Evolutionary conservation across 2,888 invertebrate species (phyloP), one percentile per base, ranked within the genome.

Genomic region (Caenorhabditis becei): DNA sequence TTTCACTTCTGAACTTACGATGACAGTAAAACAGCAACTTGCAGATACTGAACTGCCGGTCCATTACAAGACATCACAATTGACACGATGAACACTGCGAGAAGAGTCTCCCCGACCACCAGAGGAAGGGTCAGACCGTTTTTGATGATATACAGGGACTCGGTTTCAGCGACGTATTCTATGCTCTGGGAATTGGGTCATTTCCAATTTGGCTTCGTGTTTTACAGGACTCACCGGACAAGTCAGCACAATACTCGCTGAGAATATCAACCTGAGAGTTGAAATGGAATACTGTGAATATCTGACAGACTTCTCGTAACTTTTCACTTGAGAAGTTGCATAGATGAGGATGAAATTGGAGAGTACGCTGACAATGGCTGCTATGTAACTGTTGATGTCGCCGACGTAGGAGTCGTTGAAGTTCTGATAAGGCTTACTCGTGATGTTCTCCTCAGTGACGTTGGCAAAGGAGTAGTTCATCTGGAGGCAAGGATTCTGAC

Each of bases 121-220:
- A 75, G 14, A 8, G 67, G 67, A 20, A 75, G 44, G 24, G 41
- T 28, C 28, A 70, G n/a, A 18, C 77, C 70, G 26, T 58, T 70
- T 51, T 77, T 77, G 26, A 77, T 63, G 32, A 70, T 77, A 28
- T 77, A 77, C 20, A 77, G 23, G 2, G 69, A 69, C 11, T 65
- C 49, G 1, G 59, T 62, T 41, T 56, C 37, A 8, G 24, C n/a
- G 11, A 51, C 47, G 37, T 77, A 77, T 44, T 63, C 58, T 0
- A 69, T 54, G 23, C 53, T 58, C 77, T 77, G 61, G 26, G 65
- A 41, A 14, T 7, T 2, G 14, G 14, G 8, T 11, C 2, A n/a
- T n/a, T n/a, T n/a, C n/a, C n/a, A n/a, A n/a, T n/a, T n/a, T n/a
- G n/a, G n/a, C n/a, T n/a, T 2, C 41, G 35, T 41, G 41, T 41